A percentile compares a stretch with the other conserved stretches of the same genome.
These are phyloP conservation scores for Drosophila serrata DNA, from an alignment of 1,140 invertebrate genomes.

Conservation along the genomic window DNA sequence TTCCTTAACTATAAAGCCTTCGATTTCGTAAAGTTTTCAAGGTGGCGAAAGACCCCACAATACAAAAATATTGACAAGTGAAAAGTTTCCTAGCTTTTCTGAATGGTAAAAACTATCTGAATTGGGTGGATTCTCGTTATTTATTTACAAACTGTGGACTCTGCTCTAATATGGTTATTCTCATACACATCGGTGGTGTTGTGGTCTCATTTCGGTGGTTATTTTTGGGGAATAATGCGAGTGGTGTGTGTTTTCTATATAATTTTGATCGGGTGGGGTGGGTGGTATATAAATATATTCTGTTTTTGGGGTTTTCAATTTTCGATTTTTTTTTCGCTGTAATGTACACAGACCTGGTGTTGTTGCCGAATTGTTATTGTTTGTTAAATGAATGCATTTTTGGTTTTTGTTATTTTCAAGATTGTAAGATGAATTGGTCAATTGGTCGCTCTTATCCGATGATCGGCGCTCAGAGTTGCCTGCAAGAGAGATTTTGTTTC, in stretches of 20 bases:
- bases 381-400: conserved; percentile 85
- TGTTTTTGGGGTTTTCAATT: conserved; percentile 18
- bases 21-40: conserved; percentile 6
- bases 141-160: conserved; percentile 42
- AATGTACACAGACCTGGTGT: conserved; percentile 85
- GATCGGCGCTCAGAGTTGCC: conserved; percentile 85
- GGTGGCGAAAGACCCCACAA: neutral
- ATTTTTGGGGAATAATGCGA: conserved; percentile 2
- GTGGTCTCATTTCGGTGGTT: conserved; percentile 24
- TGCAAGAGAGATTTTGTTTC: conserved; percentile 85
- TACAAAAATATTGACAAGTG: neutral
- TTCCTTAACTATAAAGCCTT: neutral
- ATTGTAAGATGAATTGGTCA: conserved; percentile 85
- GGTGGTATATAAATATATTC: conserved; percentile 5
- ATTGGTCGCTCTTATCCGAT: conserved; percentile 85
- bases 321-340: conserved; percentile 51
- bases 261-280: conserved; percentile 31
- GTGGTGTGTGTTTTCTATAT: conserved; percentile 27
- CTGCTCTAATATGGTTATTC: conserved; percentile 7
- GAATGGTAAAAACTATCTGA: conserved; percentile 4
- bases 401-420: conserved; percentile 85
- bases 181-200: conserved; percentile 4
- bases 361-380: conserved; percentile 85
- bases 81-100: neutral
- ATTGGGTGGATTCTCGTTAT: neutral